phyloP scores from a whole-genome alignment of 1,140 invertebrate species.

The Sitobion miscanthi region DNA sequence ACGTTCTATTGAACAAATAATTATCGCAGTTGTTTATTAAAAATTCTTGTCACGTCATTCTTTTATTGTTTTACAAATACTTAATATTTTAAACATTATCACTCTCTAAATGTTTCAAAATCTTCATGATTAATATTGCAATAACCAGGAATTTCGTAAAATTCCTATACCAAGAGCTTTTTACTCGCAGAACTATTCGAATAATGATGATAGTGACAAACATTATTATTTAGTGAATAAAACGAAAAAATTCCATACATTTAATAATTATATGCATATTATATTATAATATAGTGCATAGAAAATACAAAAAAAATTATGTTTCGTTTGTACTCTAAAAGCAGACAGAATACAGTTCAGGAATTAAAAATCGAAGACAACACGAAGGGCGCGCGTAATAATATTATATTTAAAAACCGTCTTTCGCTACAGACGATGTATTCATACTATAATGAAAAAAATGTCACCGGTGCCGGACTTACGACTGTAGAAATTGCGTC shows the following conservation, averaged over 20 bases:
- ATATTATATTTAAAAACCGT: not conserved
- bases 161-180: not conserved
- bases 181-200: not conserved
- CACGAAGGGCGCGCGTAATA: not conserved
- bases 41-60: not conserved
- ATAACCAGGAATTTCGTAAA: not conserved
- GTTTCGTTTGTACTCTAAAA: not conserved
- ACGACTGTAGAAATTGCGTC: not conserved
- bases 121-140: not conserved
- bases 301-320: not conserved
- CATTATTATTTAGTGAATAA: slow-evolving; percentile 6
- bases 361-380: not conserved
- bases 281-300: not conserved
- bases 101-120: not conserved
- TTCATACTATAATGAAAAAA: not conserved
- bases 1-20: not conserved
- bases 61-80: not conserved
- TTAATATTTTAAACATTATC: not conserved
- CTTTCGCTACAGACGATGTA: not conserved
- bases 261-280: not conserved
- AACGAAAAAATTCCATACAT: not conserved
- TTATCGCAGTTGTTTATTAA: not conserved
- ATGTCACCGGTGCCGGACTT: not conserved
- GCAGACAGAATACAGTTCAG: not conserved
- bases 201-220: not conserved